Evolutionary conservation across 2,797 vertebrate species (phyloP).

Genomic region (Gila robusta): DNA sequence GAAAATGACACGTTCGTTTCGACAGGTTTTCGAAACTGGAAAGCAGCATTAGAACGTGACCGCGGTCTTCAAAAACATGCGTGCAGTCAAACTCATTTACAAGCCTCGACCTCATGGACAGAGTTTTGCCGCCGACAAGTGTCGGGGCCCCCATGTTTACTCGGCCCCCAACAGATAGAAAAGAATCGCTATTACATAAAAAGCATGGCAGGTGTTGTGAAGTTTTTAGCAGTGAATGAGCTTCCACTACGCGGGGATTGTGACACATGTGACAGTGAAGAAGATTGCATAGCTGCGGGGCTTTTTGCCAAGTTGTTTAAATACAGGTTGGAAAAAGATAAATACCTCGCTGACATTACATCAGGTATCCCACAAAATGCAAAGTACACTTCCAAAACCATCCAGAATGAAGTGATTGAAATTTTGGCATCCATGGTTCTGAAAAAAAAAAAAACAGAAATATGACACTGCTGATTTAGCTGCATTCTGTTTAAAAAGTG

Average conservation of each 20-base stretch:
- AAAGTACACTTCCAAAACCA: conserved; percentile 18
- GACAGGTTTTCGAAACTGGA: background rate
- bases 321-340: conserved; percentile 15
- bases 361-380: conserved; percentile 22
- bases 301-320: conserved; percentile 32
- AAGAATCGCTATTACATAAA: background rate
- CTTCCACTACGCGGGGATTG: background rate
- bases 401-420: conserved; percentile 19
- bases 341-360: background rate
- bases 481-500: conserved; percentile 21
- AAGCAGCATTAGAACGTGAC: too few relatives aligned
- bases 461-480: conserved; percentile 11
- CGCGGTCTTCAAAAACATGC: background rate
- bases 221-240: background rate
- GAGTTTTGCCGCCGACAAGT: background rate
- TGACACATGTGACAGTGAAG: background rate
- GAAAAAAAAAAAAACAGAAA: conserved; percentile 7
- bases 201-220: background rate
- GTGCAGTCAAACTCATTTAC: background rate
- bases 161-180: too few relatives aligned
- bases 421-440: conserved; percentile 12
- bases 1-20: background rate
- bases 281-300: background rate
- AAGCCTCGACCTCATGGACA: background rate
- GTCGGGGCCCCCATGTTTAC: background rate